Evolutionary conservation across 1,140 invertebrate species (phyloP).

Genomic region (Microplitis demolitor): DNA sequence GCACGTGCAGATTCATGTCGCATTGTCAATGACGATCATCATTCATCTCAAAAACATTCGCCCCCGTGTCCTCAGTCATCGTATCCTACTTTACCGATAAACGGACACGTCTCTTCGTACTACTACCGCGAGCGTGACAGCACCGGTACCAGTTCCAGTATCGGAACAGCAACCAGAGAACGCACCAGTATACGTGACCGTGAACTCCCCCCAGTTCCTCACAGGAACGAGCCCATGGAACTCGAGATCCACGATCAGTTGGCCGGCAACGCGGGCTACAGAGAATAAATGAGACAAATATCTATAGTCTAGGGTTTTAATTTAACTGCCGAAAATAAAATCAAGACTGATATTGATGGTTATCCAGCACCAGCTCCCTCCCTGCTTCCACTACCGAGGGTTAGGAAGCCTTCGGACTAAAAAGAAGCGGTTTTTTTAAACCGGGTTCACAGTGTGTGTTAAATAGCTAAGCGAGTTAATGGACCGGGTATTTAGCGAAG

Average conservation of each 20-base stretch:
- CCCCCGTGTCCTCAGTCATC: constrained; percentile 42
- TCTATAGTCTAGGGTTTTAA: not conserved
- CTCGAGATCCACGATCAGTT: constrained; percentile 41
- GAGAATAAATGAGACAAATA: constrained; percentile 34
- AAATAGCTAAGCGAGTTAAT: too few species aligned
- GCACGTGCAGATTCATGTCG: constrained; percentile 27
- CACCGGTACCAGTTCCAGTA: constrained; percentile 15
- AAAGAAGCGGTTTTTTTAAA: too few species aligned
- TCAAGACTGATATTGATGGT: constrained; percentile 9
- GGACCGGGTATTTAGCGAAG: too few species aligned
- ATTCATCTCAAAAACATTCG: constrained; percentile 44
- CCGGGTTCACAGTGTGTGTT: too few species aligned
- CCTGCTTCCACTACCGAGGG: too few species aligned
- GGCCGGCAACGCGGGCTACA: constrained; percentile 39
- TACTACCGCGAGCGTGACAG: constrained; percentile 34
- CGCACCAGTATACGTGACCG: constrained; percentile 6
- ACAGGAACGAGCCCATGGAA: constrained; percentile 33
- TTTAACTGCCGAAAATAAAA: constrained; percentile 3
- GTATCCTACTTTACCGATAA: constrained; percentile 49
- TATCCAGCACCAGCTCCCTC: too few species aligned
- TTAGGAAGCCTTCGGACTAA: too few species aligned
- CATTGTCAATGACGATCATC: constrained; percentile 35
- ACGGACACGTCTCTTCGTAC: constrained; percentile 41
- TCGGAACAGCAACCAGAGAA: not conserved
- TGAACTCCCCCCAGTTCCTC: constrained; percentile 18